Base-by-base conservation (phyloP, 2,113 vertebrate species). In the Carassius carassius region DNA sequence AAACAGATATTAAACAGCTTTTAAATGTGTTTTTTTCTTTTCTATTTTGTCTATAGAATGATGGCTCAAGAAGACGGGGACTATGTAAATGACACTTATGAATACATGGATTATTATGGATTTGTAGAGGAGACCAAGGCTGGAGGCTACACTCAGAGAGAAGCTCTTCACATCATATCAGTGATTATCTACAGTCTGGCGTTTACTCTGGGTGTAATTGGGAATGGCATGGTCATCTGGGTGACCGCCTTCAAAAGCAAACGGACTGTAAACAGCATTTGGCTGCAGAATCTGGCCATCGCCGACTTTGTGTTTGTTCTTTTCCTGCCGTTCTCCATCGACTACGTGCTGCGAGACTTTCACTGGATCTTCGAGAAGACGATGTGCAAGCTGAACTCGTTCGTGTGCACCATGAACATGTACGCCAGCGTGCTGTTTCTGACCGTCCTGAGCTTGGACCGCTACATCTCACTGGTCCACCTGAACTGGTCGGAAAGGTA, bases 221-320 rank as follows among this genome's bases (percentile, higher is more conserved):
- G 98, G 84, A 99, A 99, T 83, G 97, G 96, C 70, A 90, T 89
- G 0, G 97, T 99, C 41, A 98, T 99, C 89, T 99, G 98, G 97
- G 94, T 97, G 91, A 97, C 94, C 0, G 95, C 94, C 0, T 97
- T 96, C 85, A 98, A 97, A 88, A 96, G 94, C 95, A 96, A 96
- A 87, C 95, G 94, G 90, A 97, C 96, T 0, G 94, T 98, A 47
- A 97, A 95, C 87, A 96, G 95, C 0, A 84, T 97, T 51, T 99
- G 97, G 97, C 92, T 99, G 87, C 96, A 98, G 84, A 99, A 98
- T 86, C 94, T 99, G 74, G 98, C 98, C 44, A 87, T 98, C 0
- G 97, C 98, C 0, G 98, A 99, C 89, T 97, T 99, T 29, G 93
- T 98, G 56, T 99, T 99, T 87, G 95, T 99, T 80, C 94, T 99